These are phyloP conservation scores for Thunnus thynnus DNA, from an alignment of 2,113 vertebrate species.

Conservation along the genomic window DNA sequence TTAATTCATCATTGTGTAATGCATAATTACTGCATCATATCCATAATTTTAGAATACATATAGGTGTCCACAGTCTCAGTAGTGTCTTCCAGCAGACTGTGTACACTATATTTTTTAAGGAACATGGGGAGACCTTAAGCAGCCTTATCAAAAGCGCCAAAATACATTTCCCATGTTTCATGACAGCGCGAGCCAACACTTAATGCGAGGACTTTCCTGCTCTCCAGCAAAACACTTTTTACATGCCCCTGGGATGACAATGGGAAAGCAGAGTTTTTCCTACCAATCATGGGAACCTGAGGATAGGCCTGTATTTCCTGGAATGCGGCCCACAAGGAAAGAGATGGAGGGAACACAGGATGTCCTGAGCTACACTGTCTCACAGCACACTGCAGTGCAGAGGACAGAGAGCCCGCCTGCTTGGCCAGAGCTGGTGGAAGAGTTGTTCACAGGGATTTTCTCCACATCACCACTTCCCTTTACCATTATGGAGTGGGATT, in stretches of 20 bases:
- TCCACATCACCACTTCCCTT: slow-evolving; percentile 68
- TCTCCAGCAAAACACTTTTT: slow-evolving; percentile 74
- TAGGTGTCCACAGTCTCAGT: not conserved
- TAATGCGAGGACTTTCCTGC: slow-evolving; percentile 65
- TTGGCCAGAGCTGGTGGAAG: slow-evolving; percentile 23
- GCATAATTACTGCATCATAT: too few species aligned
- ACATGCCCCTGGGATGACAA: slow-evolving; percentile 66
- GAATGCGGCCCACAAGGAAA: slow-evolving; percentile 76
- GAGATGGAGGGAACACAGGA: slow-evolving; percentile 73
- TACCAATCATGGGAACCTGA: slow-evolving; percentile 72
- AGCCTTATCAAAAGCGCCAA: slow-evolving; percentile 40
- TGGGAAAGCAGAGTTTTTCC: slow-evolving; percentile 73
- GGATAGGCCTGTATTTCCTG: slow-evolving; percentile 78
- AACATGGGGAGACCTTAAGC: slow-evolving; percentile 18
- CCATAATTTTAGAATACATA: too few species aligned
- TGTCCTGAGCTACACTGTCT: slow-evolving; percentile 60
- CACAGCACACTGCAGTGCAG: slow-evolving; percentile 1
- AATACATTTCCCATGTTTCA: slow-evolving; percentile 66
- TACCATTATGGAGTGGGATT: slow-evolving; percentile 59
- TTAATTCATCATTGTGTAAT: too few species aligned
- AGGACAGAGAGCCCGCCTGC: not conserved
- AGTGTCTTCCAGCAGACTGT: not conserved
- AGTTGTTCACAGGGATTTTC: slow-evolving; percentile 75
- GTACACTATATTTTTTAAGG: not conserved
- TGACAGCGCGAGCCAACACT: slow-evolving; percentile 47